Conservation (phyloP, 2,888 invertebrate genomes). For the Papilio elwesi region DNA sequence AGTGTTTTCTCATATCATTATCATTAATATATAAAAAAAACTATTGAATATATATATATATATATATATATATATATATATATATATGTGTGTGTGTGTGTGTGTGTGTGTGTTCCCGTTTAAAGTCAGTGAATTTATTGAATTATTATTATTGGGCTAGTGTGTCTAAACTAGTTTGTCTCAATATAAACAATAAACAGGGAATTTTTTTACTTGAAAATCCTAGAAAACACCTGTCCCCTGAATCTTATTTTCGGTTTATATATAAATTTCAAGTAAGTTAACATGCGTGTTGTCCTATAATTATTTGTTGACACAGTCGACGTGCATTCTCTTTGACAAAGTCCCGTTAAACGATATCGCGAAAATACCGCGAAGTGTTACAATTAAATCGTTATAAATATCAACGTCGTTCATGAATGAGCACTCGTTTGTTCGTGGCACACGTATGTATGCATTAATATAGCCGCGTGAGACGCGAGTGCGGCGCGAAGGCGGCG, state of each 20-base stretch:
- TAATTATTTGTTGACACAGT: slow-evolving; percentile 34
- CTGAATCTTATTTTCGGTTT: too few relatives aligned
- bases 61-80: too few relatives aligned
- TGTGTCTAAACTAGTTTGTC: too few relatives aligned
- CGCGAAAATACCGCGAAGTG: slow-evolving; percentile 22
- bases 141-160: too few relatives aligned
- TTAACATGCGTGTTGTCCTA: slow-evolving; percentile 6
- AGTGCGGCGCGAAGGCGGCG: slow-evolving; percentile 44
- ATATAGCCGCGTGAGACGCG: slow-evolving; percentile 34
- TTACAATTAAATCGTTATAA: slow-evolving; percentile 43
- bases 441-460: slow-evolving; percentile 48
- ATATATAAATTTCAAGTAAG: not conserved
- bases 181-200: not conserved
- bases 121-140: too few relatives aligned
- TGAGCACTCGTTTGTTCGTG: slow-evolving; percentile 62
- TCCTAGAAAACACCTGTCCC: not conserved
- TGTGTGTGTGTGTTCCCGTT: too few relatives aligned
- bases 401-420: slow-evolving; percentile 64
- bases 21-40: too few relatives aligned
- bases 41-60: too few relatives aligned
- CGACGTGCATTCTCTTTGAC: slow-evolving; percentile 72
- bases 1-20: too few relatives aligned
- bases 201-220: not conserved
- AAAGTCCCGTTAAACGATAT: slow-evolving; percentile 48
- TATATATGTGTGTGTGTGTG: too few relatives aligned